Conservation (phyloP, 2,888 invertebrate species). For the Leistus spinibarbis region DNA sequence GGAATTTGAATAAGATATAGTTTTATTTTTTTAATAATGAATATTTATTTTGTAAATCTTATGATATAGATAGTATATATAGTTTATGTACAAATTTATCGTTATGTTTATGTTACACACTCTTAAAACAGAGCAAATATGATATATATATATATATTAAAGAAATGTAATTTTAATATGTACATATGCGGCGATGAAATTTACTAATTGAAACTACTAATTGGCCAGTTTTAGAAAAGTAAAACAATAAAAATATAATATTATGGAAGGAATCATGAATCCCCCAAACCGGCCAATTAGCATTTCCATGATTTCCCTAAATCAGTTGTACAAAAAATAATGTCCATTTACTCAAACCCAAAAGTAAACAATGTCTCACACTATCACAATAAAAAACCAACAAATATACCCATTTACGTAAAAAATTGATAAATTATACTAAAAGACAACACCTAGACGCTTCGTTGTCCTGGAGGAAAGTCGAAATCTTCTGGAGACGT, state of each 20-base stretch:
- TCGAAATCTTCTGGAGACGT: constrained; percentile 25
- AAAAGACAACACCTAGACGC: constrained; percentile 11
- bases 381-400: constrained; percentile 38
- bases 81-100: constrained; percentile 20
- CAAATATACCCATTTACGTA: constrained; percentile 34
- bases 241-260: not conserved
- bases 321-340: constrained; percentile 7
- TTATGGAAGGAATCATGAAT: not conserved
- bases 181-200: constrained; percentile 26
- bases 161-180: constrained; percentile 20
- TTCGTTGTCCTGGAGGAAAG: constrained; percentile 34
- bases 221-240: not conserved
- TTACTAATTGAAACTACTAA: not conserved
- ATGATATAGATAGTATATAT: constrained; percentile 14
- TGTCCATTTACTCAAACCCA: constrained; percentile 14
- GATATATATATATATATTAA: constrained; percentile 38
- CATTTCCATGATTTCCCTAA: not conserved
- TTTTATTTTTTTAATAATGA: constrained; percentile 15
- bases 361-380: constrained; percentile 30
- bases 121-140: constrained; percentile 53
- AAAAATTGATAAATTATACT: constrained; percentile 34
- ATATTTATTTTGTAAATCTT: constrained; percentile 36
- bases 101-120: constrained; percentile 49
- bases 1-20: not conserved
- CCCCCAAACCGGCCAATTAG: not conserved